These are phyloP conservation scores for Pseudobourletiella spinata DNA, from an alignment of 1,140 invertebrate species.

Conservation along the genomic window DNA sequence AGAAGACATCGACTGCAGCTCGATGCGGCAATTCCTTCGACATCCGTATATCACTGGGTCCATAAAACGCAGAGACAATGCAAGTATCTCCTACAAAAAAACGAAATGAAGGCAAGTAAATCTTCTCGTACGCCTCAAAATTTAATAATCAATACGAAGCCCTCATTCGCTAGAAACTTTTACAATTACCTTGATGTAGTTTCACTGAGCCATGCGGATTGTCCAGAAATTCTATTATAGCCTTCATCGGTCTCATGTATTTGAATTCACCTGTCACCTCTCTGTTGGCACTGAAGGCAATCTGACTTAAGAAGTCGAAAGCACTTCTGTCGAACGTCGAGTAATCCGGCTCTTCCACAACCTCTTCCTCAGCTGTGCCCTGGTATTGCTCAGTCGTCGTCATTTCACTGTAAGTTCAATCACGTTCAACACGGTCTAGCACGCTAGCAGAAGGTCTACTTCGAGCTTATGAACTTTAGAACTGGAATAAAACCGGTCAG, in stretches of 20 bases:
- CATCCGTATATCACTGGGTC: slow-evolving; percentile 29
- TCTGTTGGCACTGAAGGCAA: not conserved
- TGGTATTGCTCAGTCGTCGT: too few species aligned
- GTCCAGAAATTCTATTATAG: slow-evolving; percentile 7
- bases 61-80: slow-evolving; percentile 25
- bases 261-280: slow-evolving; percentile 1
- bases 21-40: slow-evolving; percentile 32
- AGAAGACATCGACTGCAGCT: slow-evolving; percentile 29
- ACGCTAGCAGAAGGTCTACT: not conserved
- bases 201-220: slow-evolving; percentile 31
- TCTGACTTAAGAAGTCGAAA: not conserved
- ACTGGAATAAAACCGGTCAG: not conserved
- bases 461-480: not conserved
- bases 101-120: too few species aligned
- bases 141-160: too few species aligned
- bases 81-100: slow-evolving; percentile 23
- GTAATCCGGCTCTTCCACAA: slow-evolving; percentile 1
- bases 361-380: not conserved
- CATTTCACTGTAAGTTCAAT: not conserved
- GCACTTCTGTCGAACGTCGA: not conserved
- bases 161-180: too few species aligned
- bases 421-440: too few species aligned
- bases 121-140: too few species aligned
- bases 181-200: slow-evolving; percentile 31
- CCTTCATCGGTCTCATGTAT: slow-evolving; percentile 23